Conservation (phyloP, 37 sponge, comb jelly and placozoan genomes). For the Bolinopsis microptera region DNA sequence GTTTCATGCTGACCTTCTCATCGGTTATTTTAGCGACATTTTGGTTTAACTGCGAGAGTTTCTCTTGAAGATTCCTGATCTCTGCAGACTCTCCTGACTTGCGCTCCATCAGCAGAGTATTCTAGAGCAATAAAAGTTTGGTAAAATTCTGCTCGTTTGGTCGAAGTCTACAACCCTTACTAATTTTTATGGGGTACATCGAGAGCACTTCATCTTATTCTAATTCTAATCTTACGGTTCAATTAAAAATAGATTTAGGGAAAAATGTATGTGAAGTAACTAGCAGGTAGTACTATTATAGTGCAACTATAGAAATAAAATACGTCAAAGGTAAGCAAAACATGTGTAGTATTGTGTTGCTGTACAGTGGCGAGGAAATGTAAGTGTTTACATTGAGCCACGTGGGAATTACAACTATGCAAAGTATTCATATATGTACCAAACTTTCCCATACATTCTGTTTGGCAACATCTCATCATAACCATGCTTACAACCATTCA, state of each 20-base stretch:
- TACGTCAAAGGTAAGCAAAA: not conserved
- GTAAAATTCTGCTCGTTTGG: not conserved
- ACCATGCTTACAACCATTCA: too few species aligned
- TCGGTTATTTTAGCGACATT: not conserved
- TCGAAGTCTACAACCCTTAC: too few species aligned
- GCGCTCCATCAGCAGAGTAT: not conserved
- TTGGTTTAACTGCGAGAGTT: conserved; percentile 44
- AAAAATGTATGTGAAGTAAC: too few species aligned
- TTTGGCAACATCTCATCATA: too few species aligned
- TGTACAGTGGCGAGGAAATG: not conserved
- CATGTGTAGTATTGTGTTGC: not conserved
- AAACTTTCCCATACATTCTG: too few species aligned
- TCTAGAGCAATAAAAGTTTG: not conserved
- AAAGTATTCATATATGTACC: too few species aligned
- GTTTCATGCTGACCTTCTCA: conserved; percentile 36
- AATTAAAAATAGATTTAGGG: too few species aligned
- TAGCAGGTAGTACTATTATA: not conserved
- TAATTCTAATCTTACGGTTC: too few species aligned
- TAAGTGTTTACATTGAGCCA: not conserved
- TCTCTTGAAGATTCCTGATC: conserved; percentile 14
- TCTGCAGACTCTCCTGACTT: conserved; percentile 13
- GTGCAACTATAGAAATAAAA: not conserved
- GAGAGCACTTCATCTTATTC: too few species aligned
- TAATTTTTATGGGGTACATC: too few species aligned
- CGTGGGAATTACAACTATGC: too few species aligned